A percentile compares a stretch with the other conserved stretches of the same genome.
Evolutionary conservation across 2,888 invertebrate genomes (phyloP).

Genomic region (Athalia circularis): DNA sequence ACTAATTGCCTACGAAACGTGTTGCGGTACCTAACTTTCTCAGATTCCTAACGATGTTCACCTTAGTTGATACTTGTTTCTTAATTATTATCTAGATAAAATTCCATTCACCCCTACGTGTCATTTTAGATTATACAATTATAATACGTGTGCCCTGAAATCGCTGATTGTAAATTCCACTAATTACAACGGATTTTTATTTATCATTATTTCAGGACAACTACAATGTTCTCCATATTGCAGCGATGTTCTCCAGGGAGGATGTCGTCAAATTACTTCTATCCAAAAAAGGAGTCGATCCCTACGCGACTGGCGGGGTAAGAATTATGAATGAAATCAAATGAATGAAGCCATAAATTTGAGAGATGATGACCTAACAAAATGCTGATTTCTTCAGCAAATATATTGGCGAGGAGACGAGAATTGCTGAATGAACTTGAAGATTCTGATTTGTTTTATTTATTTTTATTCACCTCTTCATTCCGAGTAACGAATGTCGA

Average conservation of each 20-base stretch:
- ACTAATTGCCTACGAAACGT: slow-evolving; percentile 35
- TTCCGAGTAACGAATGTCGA: neutral
- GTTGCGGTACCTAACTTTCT: slow-evolving; percentile 15
- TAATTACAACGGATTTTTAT: slow-evolving; percentile 17
- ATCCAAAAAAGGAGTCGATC: slow-evolving; percentile 92
- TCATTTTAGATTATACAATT: neutral
- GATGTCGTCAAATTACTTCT: slow-evolving; percentile 94
- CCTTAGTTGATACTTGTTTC: neutral
- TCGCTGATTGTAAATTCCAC: neutral
- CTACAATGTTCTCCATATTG: slow-evolving; percentile 95
- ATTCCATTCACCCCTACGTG: slow-evolving; percentile 20
- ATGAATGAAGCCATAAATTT: neutral
- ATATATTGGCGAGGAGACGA: too few species aligned
- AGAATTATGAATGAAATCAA: slow-evolving; percentile 68
- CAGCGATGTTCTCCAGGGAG: slow-evolving; percentile 95
- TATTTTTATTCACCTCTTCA: slow-evolving; percentile 1
- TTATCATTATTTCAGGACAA: slow-evolving; percentile 85
- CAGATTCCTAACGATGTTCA: neutral
- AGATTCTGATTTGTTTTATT: slow-evolving; percentile 21
- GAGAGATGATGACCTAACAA: neutral
- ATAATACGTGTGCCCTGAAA: too few species aligned
- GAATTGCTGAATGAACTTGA: neutral
- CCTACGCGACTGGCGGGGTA: slow-evolving; percentile 95
- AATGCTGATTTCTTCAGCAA: too few species aligned
- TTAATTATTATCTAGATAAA: slow-evolving; percentile 20